Evolutionary conservation across 2,113 vertebrate species (phyloP), one percentile per base, ranked within the genome.

Genomic region (Microcebus murinus): DNA sequence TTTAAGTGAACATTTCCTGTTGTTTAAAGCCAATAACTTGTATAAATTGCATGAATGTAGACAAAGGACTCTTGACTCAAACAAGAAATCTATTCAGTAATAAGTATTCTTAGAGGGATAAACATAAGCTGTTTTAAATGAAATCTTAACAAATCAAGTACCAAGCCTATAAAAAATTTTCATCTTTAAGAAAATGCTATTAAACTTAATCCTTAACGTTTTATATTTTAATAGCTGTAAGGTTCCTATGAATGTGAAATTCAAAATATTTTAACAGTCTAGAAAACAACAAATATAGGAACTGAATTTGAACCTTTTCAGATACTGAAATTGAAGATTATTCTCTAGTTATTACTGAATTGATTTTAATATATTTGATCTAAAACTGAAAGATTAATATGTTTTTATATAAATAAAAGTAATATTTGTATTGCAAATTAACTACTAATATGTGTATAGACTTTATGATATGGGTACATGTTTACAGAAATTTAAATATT

Each of bases 71-170:
- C 8, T 94, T 94, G 34, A 81, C 59, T 0, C 48, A 70, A 93
- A 48, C 80, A 83, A 63, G 65, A 90, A 97, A 95, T 96, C 42
- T 45, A 61, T 95, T 90, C 95, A 97, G 87, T 76, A 87, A 90
- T 87, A 57, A 85, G 13, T 92, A 71, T 74, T 96, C 94, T 93
- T 93, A 87, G 81, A 96, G 59, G 79, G 92, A 90, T 84, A 20
- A 93, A 90, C 17, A 97, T 89, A 87, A 83, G 92, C 74, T 94
- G 87, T 83, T 96, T 74, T 94, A 88, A 96, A 96, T 89, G 27
- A 98, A 97, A 97, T 93, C 93, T 50, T 97, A 97, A 95, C 97
- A 65, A 93, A 91, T 34, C 31, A 90, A 57, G 13, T 36, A 70
- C 5, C 77, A 82, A 77, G 12, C 17, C 80, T 77, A 86, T 70